phyloP scores from a whole-genome alignment of 2,797 vertebrate genomes.

The Rhodeus uyekii region DNA sequence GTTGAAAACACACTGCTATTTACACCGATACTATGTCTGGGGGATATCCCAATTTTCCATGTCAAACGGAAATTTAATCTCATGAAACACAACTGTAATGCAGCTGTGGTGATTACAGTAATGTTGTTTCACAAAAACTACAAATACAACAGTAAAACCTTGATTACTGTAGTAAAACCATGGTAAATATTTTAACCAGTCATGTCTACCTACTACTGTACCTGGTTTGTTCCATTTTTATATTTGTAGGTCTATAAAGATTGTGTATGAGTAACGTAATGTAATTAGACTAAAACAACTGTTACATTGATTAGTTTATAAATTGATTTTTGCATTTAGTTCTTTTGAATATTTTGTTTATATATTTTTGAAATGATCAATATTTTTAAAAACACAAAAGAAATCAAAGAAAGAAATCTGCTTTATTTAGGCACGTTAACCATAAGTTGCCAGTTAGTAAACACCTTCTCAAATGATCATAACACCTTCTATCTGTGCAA shows the following conservation, averaged over 20 bases:
- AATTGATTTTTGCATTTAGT: not conserved
- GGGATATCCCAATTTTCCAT: slow-evolving; percentile 41
- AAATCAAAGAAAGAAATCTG: not conserved
- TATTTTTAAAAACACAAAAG: not conserved
- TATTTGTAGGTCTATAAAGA: not conserved
- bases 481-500: no score
- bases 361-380: not conserved
- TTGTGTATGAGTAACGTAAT: not conserved
- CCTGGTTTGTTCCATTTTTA: not conserved
- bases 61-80: not conserved
- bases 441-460: no score
- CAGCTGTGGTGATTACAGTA: not conserved
- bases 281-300: not conserved
- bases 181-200: not conserved
- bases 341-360: not conserved
- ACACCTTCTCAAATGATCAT: no score
- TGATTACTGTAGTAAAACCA: not conserved
- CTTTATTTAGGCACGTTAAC: not conserved
- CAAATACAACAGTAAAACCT: not conserved
- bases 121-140: not conserved
- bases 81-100: not conserved
- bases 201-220: not conserved
- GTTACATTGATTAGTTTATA: not conserved
- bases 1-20: slow-evolving; percentile 24
- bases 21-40: no score